Evolutionary conservation across 2,888 invertebrate genomes (phyloP), one percentile per base, ranked within the genome.

Genomic region (Myopa testacea): DNA sequence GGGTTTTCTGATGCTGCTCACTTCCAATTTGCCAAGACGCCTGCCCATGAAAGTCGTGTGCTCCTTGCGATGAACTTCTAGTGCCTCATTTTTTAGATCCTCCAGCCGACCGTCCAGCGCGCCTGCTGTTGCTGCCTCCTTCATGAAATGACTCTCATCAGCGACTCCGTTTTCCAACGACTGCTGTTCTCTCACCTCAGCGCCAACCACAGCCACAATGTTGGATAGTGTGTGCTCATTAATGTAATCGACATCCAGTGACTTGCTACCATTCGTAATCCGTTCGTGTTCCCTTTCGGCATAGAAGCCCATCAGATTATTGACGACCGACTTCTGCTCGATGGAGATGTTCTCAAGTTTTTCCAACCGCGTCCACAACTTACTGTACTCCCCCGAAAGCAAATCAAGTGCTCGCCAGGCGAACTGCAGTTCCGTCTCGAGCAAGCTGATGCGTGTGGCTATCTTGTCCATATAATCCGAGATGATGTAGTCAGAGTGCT

Each of bases 361-460:
- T 86, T 97, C 97, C 79, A 97, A 90, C 67, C 96, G 91, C 85
- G 95, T 95, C 96, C 97, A 97, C 95, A 97, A 97, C 88, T 96
- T 95, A 75, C 96, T 95, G 86, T 97, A 97, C 87, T 97, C 97
- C 85, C 95, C 95, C 60, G 96, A 96, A 52, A 97, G 92, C 75
- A 97, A 91, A 87, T 97, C 97, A 77, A 97, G 91, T 4, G 97
- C 96, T 81, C 96, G 92, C 97, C 97, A 97, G 26, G 97, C 97
- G 87, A 96, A 96, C 86, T 96, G 95, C 70, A 97, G 91, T 89
- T 97, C 97, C 4, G 96, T 95, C 89, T 97, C 97, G 16, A 97
- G 92, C 84, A 96, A 94, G 85, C 94, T 95, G 79, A 97, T 92
- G 55, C 96, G 92, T 40, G 96, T 95, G 16, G 95, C 95, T 75